Percentiles rank a stretch among this genome's conserved stretches.
phyloP scores from a whole-genome alignment of 1,140 invertebrate species.

The Psix sp. region DNA sequence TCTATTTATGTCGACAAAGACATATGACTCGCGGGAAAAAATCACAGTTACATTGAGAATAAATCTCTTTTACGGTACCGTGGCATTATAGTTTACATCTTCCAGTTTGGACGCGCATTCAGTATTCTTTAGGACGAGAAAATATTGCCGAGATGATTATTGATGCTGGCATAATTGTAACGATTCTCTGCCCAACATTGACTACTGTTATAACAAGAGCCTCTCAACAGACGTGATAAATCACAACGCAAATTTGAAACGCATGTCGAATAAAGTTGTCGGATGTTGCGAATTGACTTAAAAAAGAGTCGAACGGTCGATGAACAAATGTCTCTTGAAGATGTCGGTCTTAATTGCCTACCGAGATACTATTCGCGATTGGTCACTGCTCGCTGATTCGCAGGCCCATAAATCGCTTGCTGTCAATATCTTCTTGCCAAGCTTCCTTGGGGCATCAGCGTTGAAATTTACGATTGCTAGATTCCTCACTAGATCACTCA shows the following conservation, averaged over 20 bases:
- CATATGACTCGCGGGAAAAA: not conserved
- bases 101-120: no score
- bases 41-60: not conserved
- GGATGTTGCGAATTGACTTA: slow-evolving; percentile 9
- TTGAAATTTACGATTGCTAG: slow-evolving; percentile 61
- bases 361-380: slow-evolving; percentile 38
- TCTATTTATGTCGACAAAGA: slow-evolving; percentile 71
- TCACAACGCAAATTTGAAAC: slow-evolving; percentile 17
- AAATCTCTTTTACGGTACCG: slow-evolving; percentile 1
- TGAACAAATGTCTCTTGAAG: slow-evolving; percentile 35
- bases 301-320: slow-evolving; percentile 18
- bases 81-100: not conserved
- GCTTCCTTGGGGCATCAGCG: slow-evolving; percentile 36
- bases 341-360: slow-evolving; percentile 48
- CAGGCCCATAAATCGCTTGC: slow-evolving; percentile 44
- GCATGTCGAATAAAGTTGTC: slow-evolving; percentile 44
- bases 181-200: not conserved
- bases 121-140: no score
- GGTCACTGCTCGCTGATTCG: slow-evolving; percentile 41
- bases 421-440: slow-evolving; percentile 60
- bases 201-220: not conserved
- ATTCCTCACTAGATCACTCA: slow-evolving; percentile 30
- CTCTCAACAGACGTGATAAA: slow-evolving; percentile 8
- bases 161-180: no score
- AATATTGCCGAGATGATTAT: no score